These are phyloP conservation scores for Lamellibrachia luymesi DNA, from an alignment of 1,140 invertebrate genomes.

Conservation along the genomic window DNA sequence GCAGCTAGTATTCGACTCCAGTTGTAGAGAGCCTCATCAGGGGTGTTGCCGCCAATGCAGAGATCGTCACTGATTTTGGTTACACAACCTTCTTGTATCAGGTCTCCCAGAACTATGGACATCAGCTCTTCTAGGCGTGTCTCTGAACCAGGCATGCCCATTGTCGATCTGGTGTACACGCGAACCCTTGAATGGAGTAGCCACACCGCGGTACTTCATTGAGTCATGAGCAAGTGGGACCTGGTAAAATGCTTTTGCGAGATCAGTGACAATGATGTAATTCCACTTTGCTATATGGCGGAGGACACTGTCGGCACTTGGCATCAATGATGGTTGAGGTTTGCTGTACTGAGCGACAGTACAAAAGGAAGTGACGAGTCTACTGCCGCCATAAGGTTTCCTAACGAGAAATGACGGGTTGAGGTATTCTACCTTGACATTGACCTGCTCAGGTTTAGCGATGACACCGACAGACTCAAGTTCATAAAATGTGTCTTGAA, in stretches of 20 bases:
- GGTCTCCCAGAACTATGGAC: too few species aligned
- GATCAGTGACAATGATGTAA: background rate
- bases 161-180: too few species aligned
- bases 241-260: background rate
- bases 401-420: constrained; percentile 31
- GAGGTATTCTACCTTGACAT: constrained; percentile 24
- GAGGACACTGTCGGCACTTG: constrained; percentile 26
- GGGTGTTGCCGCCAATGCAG: too few species aligned
- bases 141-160: too few species aligned
- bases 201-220: too few species aligned
- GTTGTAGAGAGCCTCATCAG: too few species aligned
- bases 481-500: constrained; percentile 31
- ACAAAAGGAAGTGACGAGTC: constrained; percentile 34
- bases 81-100: too few species aligned
- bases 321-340: constrained; percentile 30
- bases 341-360: constrained; percentile 30
- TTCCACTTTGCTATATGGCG: constrained; percentile 23
- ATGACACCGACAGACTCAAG: constrained; percentile 31
- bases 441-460: constrained; percentile 28
- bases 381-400: constrained; percentile 29
- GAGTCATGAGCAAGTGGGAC: background rate
- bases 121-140: too few species aligned
- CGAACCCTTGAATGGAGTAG: too few species aligned
- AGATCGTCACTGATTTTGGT: too few species aligned
- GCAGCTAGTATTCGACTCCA: too few species aligned